These are phyloP conservation scores for Papilio polyxenes DNA, from an alignment of 1,140 invertebrate genomes.

Conservation along the genomic window DNA sequence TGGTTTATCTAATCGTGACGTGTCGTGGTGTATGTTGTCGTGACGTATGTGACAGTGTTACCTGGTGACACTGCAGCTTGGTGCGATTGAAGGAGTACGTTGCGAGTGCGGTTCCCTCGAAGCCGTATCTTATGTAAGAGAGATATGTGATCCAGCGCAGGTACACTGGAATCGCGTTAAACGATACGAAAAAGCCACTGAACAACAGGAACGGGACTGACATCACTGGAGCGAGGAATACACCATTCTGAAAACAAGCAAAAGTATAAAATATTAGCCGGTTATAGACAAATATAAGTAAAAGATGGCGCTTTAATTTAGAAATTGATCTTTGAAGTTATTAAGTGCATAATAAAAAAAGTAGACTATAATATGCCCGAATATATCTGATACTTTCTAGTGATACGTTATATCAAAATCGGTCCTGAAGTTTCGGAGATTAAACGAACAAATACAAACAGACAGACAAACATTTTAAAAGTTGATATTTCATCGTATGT, in stretches of 20 bases:
- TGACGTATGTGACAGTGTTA: slow-evolving; percentile 48
- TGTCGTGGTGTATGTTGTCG: background rate
- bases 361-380: no score
- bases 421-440: no score
- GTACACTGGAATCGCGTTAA: slow-evolving; percentile 97
- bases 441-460: no score
- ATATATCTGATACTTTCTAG: no score
- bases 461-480: no score
- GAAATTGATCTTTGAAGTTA: no score
- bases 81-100: slow-evolving; percentile 93
- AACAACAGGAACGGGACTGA: slow-evolving; percentile 97
- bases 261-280: background rate
- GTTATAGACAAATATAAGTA: background rate
- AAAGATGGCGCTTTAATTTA: background rate
- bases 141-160: slow-evolving; percentile 97
- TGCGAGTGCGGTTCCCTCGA: slow-evolving; percentile 96
- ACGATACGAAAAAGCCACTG: slow-evolving; percentile 98
- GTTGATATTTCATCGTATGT: no score
- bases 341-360: no score
- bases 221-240: slow-evolving; percentile 97
- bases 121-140: slow-evolving; percentile 97
- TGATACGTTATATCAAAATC: no score
- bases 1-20: no score
- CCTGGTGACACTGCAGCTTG: slow-evolving; percentile 89
- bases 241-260: slow-evolving; percentile 87